Conservation (phyloP, 2,888 invertebrate genomes). For the Apodemia hepburni region DNA sequence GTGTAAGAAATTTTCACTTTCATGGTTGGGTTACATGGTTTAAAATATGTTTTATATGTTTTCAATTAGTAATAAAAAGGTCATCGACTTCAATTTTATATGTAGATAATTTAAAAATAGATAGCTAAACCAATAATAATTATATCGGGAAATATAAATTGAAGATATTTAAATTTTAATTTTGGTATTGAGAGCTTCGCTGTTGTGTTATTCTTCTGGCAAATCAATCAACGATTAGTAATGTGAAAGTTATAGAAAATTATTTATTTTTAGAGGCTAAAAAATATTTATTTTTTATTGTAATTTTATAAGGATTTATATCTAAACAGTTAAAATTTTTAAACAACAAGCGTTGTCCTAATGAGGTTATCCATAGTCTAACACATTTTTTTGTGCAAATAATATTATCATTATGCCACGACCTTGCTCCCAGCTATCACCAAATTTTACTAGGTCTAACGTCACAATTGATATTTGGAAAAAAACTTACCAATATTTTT, state of each 20-base stretch:
- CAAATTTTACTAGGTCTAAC: constrained; percentile 68
- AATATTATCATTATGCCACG: constrained; percentile 71
- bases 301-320: neutral
- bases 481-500: constrained; percentile 40
- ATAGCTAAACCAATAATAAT: neutral
- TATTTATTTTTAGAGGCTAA: neutral
- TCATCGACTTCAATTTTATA: neutral
- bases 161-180: neutral
- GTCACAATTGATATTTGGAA: constrained; percentile 55
- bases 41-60: too few species aligned
- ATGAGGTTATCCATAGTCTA: constrained; percentile 77
- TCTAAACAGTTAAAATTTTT: constrained; percentile 13
- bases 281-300: neutral
- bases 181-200: neutral
- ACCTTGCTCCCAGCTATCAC: constrained; percentile 77
- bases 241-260: neutral
- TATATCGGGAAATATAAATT: neutral
- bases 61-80: neutral
- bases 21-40: too few species aligned
- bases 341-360: constrained; percentile 50
- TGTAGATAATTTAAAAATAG: too few species aligned
- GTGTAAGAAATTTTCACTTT: too few species aligned
- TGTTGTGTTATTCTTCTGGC: neutral
- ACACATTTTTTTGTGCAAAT: constrained; percentile 76
- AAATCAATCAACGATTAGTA: too few species aligned